Evolutionary conservation across 1,140 invertebrate species (phyloP).

Genomic region (Conus ventricosus): DNA sequence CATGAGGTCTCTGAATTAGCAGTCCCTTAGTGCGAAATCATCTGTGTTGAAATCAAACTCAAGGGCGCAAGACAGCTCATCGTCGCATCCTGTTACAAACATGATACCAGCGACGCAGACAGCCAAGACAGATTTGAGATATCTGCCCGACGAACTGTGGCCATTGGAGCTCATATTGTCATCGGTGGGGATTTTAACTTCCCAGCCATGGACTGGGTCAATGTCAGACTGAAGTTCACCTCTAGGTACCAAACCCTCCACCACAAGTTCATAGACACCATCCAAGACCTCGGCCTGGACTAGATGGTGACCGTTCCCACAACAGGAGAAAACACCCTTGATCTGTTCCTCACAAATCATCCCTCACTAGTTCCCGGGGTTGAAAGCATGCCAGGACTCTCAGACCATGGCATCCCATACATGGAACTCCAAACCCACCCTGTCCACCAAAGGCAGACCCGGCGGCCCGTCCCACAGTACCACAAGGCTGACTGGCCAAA

Average conservation of each 20-base stretch:
- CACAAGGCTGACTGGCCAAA: background rate
- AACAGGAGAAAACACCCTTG: background rate
- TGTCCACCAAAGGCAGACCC: background rate
- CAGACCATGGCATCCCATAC: slow-evolving; percentile 1
- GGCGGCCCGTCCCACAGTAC: background rate
- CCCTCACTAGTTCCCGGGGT: background rate
- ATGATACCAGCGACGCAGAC: background rate
- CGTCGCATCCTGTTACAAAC: background rate
- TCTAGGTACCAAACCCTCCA: background rate
- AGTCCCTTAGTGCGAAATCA: background rate
- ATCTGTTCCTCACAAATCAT: background rate
- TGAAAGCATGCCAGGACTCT: background rate
- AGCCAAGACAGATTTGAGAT: background rate
- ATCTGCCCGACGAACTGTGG: background rate
- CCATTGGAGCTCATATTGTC: background rate
- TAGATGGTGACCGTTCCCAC: background rate
- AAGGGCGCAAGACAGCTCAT: background rate
- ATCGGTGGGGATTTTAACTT: background rate
- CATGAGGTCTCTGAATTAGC: background rate
- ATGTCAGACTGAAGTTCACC: background rate
- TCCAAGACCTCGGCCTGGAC: background rate
- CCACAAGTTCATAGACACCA: background rate
- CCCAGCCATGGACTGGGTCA: background rate
- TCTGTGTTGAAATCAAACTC: background rate
- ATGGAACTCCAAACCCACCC: background rate